Base-by-base conservation (phyloP, 2,797 vertebrate genomes). In the Rhinatrema bivittatum region DNA sequence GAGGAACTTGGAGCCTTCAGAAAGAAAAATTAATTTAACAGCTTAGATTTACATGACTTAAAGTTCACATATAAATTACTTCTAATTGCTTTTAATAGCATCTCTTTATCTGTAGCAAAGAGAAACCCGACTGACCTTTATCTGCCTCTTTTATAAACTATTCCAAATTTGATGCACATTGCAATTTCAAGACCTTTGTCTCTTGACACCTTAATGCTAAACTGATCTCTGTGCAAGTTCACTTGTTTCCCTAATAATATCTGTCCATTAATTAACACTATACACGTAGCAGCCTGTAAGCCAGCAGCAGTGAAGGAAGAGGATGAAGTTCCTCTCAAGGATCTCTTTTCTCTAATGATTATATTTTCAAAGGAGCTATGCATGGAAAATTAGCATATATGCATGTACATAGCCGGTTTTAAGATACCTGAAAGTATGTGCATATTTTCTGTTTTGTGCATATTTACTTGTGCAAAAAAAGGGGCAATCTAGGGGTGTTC, bases 11-110 rank as follows among this genome's bases (percentile, higher is more conserved):
- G 7, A 32, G 6, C 28, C 33, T 50, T 60, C 42, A 50, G 28
- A 67, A 62, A 70, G 30, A 63, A 46, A 65, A 68, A 57, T 60
- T 60, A 72, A 63, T 53, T 39, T 33, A 60, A 51, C 4, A n/a
- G 19, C 25, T 36, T n/a, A n/a, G n/a, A n/a, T n/a, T n/a, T n/a
- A n/a, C n/a, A 2, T 52, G 30, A 58, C 47, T 73, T 46, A 18
- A 17, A 21, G 24, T 54, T 67, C 39, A 45, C 21, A 56, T 64
- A 39, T 36, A 36, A 54, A 39, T 68, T 45, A 25, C 37, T 47
- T 62, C 60, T 30, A 15, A 23, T 54, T 66, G 34, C 44, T 68
- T 65, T 70, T 63, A 58, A 50, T 35, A 47, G 16, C 20, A 43
- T 43, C 37, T 36, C 60, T 72, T 70, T 53, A 50, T 60, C 46